phyloP scores from a whole-genome alignment of 2,888 invertebrate species.

The Prenolepis imparis region DNA sequence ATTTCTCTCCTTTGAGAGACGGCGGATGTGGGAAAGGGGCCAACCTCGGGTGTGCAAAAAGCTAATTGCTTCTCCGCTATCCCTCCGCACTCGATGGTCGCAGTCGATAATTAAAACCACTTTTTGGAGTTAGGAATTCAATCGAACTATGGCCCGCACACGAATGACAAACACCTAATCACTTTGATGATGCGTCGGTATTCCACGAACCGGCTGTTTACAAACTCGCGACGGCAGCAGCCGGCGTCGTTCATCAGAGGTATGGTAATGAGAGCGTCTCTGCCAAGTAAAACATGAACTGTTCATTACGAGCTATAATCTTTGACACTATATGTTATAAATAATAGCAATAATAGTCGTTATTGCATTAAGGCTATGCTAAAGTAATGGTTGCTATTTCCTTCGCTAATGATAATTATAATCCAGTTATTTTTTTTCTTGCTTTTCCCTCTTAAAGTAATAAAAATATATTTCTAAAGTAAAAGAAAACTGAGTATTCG shows the following conservation, averaged over 20 bases:
- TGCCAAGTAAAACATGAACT: conserved; percentile 35
- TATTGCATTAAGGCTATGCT: background rate
- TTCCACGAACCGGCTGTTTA: conserved; percentile 44
- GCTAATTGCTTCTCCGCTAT: conserved; percentile 80
- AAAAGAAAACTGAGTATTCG: background rate
- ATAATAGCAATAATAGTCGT: conserved; percentile 1
- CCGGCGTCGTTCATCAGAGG: conserved; percentile 25
- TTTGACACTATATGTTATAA: background rate
- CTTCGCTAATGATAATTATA: background rate
- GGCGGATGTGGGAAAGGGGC: conserved; percentile 52
- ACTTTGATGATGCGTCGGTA: conserved; percentile 43
- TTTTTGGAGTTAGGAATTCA: conserved; percentile 80
- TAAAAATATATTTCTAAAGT: background rate
- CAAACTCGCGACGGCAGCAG: conserved; percentile 30
- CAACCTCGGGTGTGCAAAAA: conserved; percentile 76
- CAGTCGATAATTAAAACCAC: conserved; percentile 81
- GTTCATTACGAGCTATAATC: background rate
- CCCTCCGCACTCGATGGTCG: conserved; percentile 41
- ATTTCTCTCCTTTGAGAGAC: conserved; percentile 77
- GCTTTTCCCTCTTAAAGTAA: background rate
- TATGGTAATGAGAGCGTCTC: conserved; percentile 43
- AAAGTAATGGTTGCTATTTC: background rate
- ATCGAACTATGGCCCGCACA: conserved; percentile 76
- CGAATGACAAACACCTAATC: conserved; percentile 59
- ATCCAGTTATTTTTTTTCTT: background rate